Evolutionary conservation across 2,888 invertebrate genomes (phyloP).

Genomic region (Muschampia plurimacula): DNA sequence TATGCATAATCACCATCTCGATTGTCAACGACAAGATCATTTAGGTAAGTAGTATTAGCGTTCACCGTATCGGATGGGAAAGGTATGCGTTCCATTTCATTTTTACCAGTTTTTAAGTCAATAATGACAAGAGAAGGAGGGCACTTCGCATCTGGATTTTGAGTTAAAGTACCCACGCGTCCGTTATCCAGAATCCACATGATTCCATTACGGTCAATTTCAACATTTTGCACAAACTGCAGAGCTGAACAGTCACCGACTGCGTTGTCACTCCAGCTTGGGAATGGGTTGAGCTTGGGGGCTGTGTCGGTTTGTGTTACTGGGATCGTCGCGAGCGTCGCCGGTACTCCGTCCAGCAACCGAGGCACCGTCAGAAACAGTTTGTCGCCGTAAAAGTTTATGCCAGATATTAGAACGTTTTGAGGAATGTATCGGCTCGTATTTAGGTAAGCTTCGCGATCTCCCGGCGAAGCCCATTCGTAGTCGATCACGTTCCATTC

Average conservation of each 20-base stretch:
- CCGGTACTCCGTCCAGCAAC: constrained; percentile 89
- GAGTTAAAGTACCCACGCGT: constrained; percentile 86
- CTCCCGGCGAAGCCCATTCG: constrained; percentile 87
- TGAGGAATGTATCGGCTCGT: constrained; percentile 87
- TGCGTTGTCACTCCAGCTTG: constrained; percentile 89
- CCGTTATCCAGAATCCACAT: constrained; percentile 91
- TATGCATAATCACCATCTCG: constrained; percentile 89
- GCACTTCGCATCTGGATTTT: constrained; percentile 84
- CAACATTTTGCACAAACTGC: constrained; percentile 91
- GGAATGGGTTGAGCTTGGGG: constrained; percentile 88
- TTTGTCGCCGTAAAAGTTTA: constrained; percentile 88
- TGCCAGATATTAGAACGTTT: constrained; percentile 89
- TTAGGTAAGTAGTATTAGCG: constrained; percentile 86
- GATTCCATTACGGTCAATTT: constrained; percentile 89
- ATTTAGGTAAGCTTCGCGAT: constrained; percentile 81
- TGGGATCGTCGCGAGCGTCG: constrained; percentile 87
- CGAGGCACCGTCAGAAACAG: constrained; percentile 89
- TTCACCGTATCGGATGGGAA: constrained; percentile 87
- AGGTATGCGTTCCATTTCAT: constrained; percentile 84
- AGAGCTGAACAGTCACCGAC: constrained; percentile 88
- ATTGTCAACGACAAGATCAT: constrained; percentile 90
- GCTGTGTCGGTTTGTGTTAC: constrained; percentile 79
- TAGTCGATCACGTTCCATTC: constrained; percentile 91
- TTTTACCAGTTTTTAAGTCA: constrained; percentile 87
- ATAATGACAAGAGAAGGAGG: constrained; percentile 89